Evolutionary conservation across 1,140 invertebrate species (phyloP), one percentile per base, ranked within the genome.

Genomic region (Ptiloglossa arizonensis): DNA sequence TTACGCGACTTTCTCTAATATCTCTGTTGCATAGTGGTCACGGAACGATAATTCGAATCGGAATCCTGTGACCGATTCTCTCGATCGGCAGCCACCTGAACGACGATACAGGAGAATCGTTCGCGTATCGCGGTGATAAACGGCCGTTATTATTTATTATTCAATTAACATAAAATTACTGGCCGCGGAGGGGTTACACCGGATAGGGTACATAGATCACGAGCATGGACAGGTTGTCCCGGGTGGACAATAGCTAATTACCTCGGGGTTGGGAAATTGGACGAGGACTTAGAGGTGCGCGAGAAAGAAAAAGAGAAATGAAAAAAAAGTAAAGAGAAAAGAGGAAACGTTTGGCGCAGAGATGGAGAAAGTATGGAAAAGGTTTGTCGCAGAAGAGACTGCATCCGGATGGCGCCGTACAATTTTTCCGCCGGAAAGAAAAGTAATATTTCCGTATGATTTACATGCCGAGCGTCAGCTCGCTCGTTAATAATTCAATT

Each of bases 401-500:
- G 56, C 54, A 79, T 75, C 60, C 24, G 82, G 75, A 68, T 79
- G 78, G 79, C 56, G 76, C 79, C 72, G 76, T 69, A 76, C 60
- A 71, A n/a, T 75, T 85, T 70, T 67, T 54, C 60, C 63, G 57
- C 48, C 41, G 59, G 57, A 68, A 87, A 76, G 73, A 75, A 85
- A 86, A 82, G 74, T 86, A 86, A 87, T 82, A 83, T 87, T 86
- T 87, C 79, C 81, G 78, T 87, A 87, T 87, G 87, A 88, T 88
- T 87, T 86, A 88, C 86, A 88, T 88, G 80, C 83, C 79, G 57
- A 70, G 79, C 82, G 84, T 50, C 82, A 78, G 80, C 60, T 81
- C 70, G 64, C 80, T 87, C 82, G 78, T 87, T 85, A 88, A 88
- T 88, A 88, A 88, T 88, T 87, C 87, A 88, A 87, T 85, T 87